Base-by-base conservation (phyloP, 2,888 invertebrate species). In the Dromius quadrimaculatus region DNA sequence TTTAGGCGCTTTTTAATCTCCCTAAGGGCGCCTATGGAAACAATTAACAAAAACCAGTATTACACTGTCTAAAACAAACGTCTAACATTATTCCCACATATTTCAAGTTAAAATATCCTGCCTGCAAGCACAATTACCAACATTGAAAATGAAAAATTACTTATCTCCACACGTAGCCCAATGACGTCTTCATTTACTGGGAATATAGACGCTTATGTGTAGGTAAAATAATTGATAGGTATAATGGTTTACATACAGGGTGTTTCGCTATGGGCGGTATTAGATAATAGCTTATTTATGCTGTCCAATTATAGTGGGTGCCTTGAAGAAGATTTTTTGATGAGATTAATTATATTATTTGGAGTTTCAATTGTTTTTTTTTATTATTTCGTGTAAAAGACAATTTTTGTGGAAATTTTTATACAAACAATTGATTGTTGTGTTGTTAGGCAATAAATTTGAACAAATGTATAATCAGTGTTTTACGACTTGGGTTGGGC, bases 261-360 rank as follows among this genome's bases (percentile, higher is more conserved):
- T 59, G 59, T 59, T 59, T 59, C 59, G 0, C 59, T 20, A 59
- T 59, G 59, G 59, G 59, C 59, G 59, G 59, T 59, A 20, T 36
- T 11, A 2, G 19, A 36, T 59, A 59, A 34, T 36, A 11, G 36
- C 20, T 36, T 59, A 59, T 59, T 59, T 59, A 59, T 36, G 36
- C 59, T 20, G 22, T n/a, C 36, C 59, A 59, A 59, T 59, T 59
- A 59, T 17, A 3, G 8, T 32, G 23, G 13, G 11, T 11, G 45
- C 45, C 19, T 19, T 19, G n/a, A 47, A 19, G 22, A n/a, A n/a
- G n/a, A n/a, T n/a, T n/a, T n/a, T n/a, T n/a, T n/a, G n/a, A n/a
- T n/a, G n/a, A n/a, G n/a, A n/a, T n/a, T n/a, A n/a, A n/a, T n/a
- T n/a, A n/a, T n/a, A n/a, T n/a, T n/a, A n/a, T n/a, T n/a, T n/a